Conservation (phyloP, 2,797 vertebrate species). For the Aselliscus stoliczkanus region DNA sequence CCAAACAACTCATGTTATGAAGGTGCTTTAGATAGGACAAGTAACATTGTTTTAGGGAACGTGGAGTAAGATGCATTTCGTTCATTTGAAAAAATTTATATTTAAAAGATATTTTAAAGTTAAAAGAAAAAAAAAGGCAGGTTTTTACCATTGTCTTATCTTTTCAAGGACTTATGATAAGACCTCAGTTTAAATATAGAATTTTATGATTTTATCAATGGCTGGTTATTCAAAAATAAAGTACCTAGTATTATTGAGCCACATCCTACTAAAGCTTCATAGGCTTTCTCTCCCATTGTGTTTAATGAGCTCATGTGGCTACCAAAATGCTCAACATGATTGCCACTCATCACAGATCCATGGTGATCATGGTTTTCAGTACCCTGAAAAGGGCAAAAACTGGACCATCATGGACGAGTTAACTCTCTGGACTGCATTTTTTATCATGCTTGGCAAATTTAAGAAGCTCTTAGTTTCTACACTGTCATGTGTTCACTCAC, state of each 20-base stretch:
- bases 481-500: not conserved
- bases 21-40: not conserved
- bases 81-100: not conserved
- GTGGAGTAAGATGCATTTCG: not conserved
- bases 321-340: not conserved
- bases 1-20: conserved; percentile 10
- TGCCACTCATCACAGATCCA: not conserved
- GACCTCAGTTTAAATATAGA: not conserved
- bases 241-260: not conserved
- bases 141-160: not conserved
- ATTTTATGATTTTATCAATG: not conserved
- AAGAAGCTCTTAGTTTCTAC: not conserved
- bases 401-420: not conserved
- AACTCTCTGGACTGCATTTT: not conserved
- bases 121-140: not conserved
- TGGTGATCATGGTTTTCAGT: not conserved
- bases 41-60: not conserved
- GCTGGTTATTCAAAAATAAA: not conserved
- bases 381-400: not conserved
- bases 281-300: not conserved
- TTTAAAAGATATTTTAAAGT: conserved; percentile 18
- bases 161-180: not conserved
- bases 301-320: not conserved
- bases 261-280: not conserved
- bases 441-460: not conserved